A percentile compares a stretch with the other conserved stretches of the same genome.
Conservation (phyloP, 1,140 invertebrate species). For the Lasioglossum baleicum region DNA sequence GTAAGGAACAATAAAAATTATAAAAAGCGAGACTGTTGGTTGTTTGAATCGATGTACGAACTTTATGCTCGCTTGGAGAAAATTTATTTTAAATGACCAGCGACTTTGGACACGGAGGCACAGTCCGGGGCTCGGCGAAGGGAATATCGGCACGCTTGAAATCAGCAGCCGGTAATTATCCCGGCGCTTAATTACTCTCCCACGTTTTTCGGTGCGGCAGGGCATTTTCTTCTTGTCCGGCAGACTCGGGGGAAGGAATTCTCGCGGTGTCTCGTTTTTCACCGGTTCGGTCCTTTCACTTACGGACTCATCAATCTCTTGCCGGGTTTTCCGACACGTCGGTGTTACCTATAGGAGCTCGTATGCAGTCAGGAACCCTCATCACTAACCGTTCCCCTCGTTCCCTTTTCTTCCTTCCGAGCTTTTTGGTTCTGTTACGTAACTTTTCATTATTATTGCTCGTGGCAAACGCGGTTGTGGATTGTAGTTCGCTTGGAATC, state of each 20-base stretch:
- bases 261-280: slow-evolving; percentile 52
- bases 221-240: slow-evolving; percentile 44
- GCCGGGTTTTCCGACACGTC: slow-evolving; percentile 49
- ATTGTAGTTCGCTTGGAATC: too few species aligned
- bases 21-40: too few species aligned
- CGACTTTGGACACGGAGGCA: neutral
- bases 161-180: slow-evolving; percentile 52
- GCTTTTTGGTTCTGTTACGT: slow-evolving; percentile 56
- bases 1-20: too few species aligned
- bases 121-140: neutral
- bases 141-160: slow-evolving; percentile 32
- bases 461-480: too few species aligned
- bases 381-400: slow-evolving; percentile 46
- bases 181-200: slow-evolving; percentile 52
- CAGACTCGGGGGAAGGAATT: slow-evolving; percentile 49
- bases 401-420: slow-evolving; percentile 46
- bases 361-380: slow-evolving; percentile 45
- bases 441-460: slow-evolving; percentile 56
- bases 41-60: too few species aligned
- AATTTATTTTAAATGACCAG: too few species aligned
- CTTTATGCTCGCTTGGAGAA: too few species aligned
- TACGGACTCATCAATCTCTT: slow-evolving; percentile 61
- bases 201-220: slow-evolving; percentile 33
- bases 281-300: slow-evolving; percentile 55
- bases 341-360: slow-evolving; percentile 29